Conservation (phyloP, 2,888 invertebrate species). For the Mellilla xanthometata region DNA sequence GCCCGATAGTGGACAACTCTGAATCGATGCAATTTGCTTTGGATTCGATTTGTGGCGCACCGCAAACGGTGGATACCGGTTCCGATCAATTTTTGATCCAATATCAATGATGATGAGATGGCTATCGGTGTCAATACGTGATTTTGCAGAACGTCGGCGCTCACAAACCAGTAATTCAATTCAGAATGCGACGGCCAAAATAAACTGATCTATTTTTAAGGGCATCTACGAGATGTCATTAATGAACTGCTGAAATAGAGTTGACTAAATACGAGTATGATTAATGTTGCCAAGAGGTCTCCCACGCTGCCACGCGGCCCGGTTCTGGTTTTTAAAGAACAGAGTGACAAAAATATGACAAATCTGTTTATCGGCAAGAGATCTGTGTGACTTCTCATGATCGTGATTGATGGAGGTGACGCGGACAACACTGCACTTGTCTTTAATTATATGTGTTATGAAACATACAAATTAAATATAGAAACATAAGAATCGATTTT, state of each 20-base stretch:
- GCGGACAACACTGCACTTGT: conserved; percentile 15
- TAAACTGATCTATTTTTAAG: no score
- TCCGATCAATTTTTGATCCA: conserved; percentile 22
- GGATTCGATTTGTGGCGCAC: conserved; percentile 26
- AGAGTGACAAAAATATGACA: conserved; percentile 22
- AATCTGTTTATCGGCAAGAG: conserved; percentile 28
- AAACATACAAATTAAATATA: conserved; percentile 3
- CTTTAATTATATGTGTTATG: conserved; percentile 4
- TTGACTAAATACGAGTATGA: not conserved
- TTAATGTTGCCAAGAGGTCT: conserved; percentile 8
- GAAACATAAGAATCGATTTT: conserved; percentile 1
- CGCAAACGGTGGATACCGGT: conserved; percentile 27
- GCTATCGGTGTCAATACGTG: conserved; percentile 5
- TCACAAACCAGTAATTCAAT: no score
- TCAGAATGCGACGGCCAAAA: no score
- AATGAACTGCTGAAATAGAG: conserved; percentile 1
- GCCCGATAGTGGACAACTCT: conserved; percentile 12
- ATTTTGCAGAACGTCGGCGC: no score
- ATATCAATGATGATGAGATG: conserved; percentile 7
- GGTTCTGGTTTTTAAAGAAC: conserved; percentile 10
- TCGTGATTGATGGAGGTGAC: conserved; percentile 24
- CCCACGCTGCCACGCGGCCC: conserved; percentile 6
- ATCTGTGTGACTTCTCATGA: conserved; percentile 25
- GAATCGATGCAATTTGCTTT: conserved; percentile 24
- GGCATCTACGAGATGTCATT: no score